Percentiles rank a stretch among this genome's conserved stretches.
phyloP scores from a whole-genome alignment of 2,113 vertebrate species.

The Myodes glareolus region DNA sequence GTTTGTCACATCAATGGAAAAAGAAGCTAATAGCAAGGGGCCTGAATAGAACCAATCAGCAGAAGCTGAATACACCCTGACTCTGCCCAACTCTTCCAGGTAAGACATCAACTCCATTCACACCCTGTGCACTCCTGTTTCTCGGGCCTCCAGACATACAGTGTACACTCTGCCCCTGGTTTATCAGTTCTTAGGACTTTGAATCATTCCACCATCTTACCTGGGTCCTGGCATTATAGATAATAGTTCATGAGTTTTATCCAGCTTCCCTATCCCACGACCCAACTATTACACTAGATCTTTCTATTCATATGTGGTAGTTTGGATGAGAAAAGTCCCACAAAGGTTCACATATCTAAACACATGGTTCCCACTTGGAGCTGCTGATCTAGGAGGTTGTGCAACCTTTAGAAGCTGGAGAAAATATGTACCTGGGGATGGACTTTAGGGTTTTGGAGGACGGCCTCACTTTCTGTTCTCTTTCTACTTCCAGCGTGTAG shows the following conservation, averaged over 20 bases:
- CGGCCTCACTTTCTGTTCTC: not conserved
- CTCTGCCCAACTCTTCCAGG: not conserved
- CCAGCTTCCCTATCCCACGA: not conserved
- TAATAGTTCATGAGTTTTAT: not conserved
- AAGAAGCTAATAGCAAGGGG: not conserved
- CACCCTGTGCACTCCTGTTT: not conserved
- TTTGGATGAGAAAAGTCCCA: not conserved
- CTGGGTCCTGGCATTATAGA: not conserved
- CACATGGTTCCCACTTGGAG: not conserved
- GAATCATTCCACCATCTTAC: not conserved
- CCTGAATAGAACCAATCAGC: not conserved
- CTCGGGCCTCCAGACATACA: not conserved
- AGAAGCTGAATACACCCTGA: not conserved
- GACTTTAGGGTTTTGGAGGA: not conserved
- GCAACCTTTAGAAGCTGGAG: not conserved
- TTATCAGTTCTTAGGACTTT: not conserved
- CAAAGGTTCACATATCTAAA: not conserved
- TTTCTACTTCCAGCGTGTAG: not conserved
- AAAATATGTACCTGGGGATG: not conserved
- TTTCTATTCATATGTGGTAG: not conserved
- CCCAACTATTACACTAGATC: not conserved
- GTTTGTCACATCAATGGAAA: not conserved
- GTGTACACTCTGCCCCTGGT: not conserved
- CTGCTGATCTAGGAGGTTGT: not conserved
- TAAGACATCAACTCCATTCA: not conserved